Percentiles rank a stretch among this genome's conserved stretches.
These are phyloP conservation scores for Spea hammondii DNA, from an alignment of 2,797 vertebrate species.

Conservation along the genomic window DNA sequence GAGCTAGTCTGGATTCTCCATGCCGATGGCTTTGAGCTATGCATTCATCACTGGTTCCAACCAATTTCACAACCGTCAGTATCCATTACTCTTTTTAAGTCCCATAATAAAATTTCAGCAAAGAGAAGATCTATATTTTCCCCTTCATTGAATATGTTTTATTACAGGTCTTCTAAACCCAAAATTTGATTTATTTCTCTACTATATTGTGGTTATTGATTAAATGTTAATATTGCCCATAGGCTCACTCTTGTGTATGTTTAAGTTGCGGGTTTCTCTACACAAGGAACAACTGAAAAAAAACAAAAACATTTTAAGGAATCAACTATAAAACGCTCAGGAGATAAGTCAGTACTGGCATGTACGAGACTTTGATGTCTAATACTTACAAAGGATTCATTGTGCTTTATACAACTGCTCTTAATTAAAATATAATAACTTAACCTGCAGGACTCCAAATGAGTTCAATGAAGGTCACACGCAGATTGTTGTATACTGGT, in stretches of 20 bases:
- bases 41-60: slow-evolving; percentile 45
- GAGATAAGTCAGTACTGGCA: neutral
- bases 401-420: too few species aligned
- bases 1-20: neutral
- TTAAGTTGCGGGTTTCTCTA: slow-evolving; percentile 45
- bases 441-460: too few species aligned
- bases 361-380: neutral
- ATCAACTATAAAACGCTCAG: neutral
- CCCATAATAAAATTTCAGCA: slow-evolving; percentile 50
- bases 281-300: neutral
- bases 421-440: too few species aligned
- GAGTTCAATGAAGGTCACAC: too few species aligned
- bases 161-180: slow-evolving; percentile 49
- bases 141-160: slow-evolving; percentile 54
- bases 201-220: slow-evolving; percentile 56
- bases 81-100: slow-evolving; percentile 55
- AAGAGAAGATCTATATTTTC: slow-evolving; percentile 36
- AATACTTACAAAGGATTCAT: too few species aligned
- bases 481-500: too few species aligned
- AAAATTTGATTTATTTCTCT: slow-evolving; percentile 55
- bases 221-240: slow-evolving; percentile 45
- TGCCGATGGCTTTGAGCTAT: slow-evolving; percentile 16
- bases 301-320: neutral
- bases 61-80: slow-evolving; percentile 52
- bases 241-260: slow-evolving; percentile 36